Conservation (phyloP, 2,797 vertebrate species). For the Adrianichthys oophorus region DNA sequence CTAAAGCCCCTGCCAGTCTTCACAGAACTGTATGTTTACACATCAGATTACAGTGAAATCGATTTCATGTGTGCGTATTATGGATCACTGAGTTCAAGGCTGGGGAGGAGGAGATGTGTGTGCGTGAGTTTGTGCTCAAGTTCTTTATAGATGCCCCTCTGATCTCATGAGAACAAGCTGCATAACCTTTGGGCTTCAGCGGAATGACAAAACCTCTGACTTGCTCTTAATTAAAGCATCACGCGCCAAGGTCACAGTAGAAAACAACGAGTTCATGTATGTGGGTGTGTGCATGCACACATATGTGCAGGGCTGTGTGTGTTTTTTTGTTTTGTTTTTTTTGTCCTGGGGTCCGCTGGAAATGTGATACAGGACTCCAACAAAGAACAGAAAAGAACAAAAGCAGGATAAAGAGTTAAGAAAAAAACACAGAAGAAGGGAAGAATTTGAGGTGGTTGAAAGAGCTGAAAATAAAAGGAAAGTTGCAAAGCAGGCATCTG, state of each 20-base stretch:
- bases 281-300: slow-evolving; percentile 5
- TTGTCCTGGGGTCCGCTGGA: slow-evolving; percentile 30
- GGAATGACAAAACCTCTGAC: slow-evolving; percentile 51
- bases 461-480: neutral
- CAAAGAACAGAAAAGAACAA: slow-evolving; percentile 34
- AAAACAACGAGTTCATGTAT: slow-evolving; percentile 14
- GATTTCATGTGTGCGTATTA: slow-evolving; percentile 6
- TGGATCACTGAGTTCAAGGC: slow-evolving; percentile 15
- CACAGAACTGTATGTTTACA: neutral
- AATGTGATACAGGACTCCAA: slow-evolving; percentile 55
- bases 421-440: neutral
- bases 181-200: slow-evolving; percentile 42
- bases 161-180: slow-evolving; percentile 22
- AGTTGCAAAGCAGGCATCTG: neutral
- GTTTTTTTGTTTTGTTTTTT: slow-evolving; percentile 27
- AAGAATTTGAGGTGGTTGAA: neutral
- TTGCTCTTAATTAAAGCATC: slow-evolving; percentile 74
- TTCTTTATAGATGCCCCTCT: slow-evolving; percentile 22
- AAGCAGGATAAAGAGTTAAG: slow-evolving; percentile 4
- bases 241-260: slow-evolving; percentile 63
- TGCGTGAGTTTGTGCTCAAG: slow-evolving; percentile 2
- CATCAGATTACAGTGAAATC: neutral
- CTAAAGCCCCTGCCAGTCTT: too few relatives aligned
- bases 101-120: slow-evolving; percentile 2
- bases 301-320: too few relatives aligned